These are phyloP conservation scores for Atherinosoma microstoma DNA, from an alignment of 2,797 vertebrate species.

Conservation along the genomic window DNA sequence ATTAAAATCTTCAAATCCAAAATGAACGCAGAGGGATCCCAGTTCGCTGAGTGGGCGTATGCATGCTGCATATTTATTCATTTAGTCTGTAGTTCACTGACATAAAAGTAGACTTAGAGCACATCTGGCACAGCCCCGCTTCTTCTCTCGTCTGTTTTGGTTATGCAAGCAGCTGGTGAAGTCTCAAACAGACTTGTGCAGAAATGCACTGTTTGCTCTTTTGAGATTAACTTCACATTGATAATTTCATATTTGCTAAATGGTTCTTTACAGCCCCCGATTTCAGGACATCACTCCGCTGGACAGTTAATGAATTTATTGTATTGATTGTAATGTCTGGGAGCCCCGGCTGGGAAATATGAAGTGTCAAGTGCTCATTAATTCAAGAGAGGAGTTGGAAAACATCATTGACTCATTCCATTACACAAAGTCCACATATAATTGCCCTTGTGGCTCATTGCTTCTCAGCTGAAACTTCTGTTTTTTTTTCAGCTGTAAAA, in stretches of 20 bases:
- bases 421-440: conserved; percentile 73
- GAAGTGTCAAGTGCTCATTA: conserved; percentile 79
- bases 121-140: conserved; percentile 21
- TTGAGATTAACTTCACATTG: conserved; percentile 60
- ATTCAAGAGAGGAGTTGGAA: conserved; percentile 70
- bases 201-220: conserved; percentile 65
- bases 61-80: conserved; percentile 36
- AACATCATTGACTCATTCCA: conserved; percentile 77
- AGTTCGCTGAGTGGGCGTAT: conserved; percentile 20
- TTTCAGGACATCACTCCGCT: conserved; percentile 70
- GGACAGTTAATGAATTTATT: conserved; percentile 75
- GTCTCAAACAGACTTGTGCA: conserved; percentile 35
- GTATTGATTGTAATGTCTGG: conserved; percentile 75
- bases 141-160: neutral
- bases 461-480: conserved; percentile 53
- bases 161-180: conserved; percentile 11
- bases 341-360: conserved; percentile 70
- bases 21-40: conserved; percentile 31
- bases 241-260: conserved; percentile 77
- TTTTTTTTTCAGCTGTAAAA: conserved; percentile 29
- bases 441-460: conserved; percentile 76
- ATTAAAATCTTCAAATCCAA: conserved; percentile 19
- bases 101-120: conserved; percentile 39
- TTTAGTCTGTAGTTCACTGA: conserved; percentile 19
- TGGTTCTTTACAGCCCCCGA: conserved; percentile 55